These are phyloP conservation scores for Peromyscus aztecus DNA, from an alignment of 2,797 vertebrate species.

Conservation along the genomic window DNA sequence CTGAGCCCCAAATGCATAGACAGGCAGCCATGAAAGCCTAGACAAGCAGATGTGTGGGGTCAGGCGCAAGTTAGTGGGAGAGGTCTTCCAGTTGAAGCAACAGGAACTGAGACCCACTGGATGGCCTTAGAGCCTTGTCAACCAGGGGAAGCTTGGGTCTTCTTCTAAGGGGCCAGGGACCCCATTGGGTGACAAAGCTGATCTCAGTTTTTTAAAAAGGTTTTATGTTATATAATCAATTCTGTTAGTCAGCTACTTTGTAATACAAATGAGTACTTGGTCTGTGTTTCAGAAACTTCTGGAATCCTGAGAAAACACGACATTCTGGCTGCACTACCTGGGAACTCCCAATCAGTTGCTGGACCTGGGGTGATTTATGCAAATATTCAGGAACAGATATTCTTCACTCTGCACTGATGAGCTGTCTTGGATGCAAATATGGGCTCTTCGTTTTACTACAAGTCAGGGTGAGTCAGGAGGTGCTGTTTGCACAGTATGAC, in stretches of 20 bases:
- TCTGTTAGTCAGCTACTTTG: not conserved
- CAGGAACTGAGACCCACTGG: not conserved
- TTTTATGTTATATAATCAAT: not conserved
- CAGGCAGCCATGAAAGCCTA: not conserved
- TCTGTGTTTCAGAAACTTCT: not conserved
- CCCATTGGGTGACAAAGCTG: accelerated
- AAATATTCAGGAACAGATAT: not conserved
- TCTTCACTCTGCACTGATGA: not conserved
- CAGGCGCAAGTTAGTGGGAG: accelerated
- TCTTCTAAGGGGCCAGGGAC: not conserved
- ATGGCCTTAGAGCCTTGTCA: not conserved
- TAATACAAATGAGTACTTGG: not conserved
- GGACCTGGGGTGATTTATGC: not conserved
- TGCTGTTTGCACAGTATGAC: not conserved
- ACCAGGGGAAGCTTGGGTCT: not conserved
- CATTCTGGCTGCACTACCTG: not conserved
- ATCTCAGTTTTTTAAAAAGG: not conserved
- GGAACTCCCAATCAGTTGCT: not conserved
- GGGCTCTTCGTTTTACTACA: not conserved
- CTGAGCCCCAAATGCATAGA: not conserved
- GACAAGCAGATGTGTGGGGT: not conserved
- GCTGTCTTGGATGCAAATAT: not conserved
- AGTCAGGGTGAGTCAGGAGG: constrained; percentile 22
- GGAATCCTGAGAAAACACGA: not conserved
- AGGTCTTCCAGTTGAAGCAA: not conserved